phyloP scores from a whole-genome alignment of 2,113 vertebrate genomes.

The Atrichornis clamosus region DNA sequence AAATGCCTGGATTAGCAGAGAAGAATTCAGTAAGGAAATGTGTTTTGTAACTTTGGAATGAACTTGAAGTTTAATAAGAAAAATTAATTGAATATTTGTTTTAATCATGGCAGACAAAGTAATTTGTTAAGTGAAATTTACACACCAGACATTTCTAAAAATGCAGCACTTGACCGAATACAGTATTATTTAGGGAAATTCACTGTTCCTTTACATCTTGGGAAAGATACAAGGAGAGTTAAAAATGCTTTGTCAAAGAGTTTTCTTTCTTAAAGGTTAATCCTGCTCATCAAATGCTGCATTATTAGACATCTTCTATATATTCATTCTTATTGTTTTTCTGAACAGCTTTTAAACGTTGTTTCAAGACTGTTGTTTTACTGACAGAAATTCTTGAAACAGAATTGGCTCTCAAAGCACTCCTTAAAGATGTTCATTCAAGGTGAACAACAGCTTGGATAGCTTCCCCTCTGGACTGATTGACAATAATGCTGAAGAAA shows the following conservation, averaged over 20 bases:
- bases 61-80: background rate
- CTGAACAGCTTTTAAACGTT: background rate
- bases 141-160: background rate
- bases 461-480: conserved; percentile 5
- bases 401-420: background rate
- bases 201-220: background rate
- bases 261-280: background rate
- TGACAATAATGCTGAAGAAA: conserved; percentile 22
- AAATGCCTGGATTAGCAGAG: background rate
- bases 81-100: background rate
- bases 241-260: background rate
- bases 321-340: background rate
- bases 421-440: conserved; percentile 1
- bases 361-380: background rate
- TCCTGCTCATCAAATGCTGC: background rate
- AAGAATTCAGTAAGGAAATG: background rate
- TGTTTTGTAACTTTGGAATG: background rate
- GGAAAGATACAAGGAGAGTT: background rate
- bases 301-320: background rate
- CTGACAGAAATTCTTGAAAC: background rate
- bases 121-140: background rate
- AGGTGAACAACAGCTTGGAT: background rate
- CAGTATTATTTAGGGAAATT: background rate
- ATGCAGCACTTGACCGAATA: background rate
- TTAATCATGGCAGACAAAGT: background rate